These are phyloP conservation scores for Heliconius cydno DNA, from an alignment of 2,888 invertebrate species.

Conservation along the genomic window DNA sequence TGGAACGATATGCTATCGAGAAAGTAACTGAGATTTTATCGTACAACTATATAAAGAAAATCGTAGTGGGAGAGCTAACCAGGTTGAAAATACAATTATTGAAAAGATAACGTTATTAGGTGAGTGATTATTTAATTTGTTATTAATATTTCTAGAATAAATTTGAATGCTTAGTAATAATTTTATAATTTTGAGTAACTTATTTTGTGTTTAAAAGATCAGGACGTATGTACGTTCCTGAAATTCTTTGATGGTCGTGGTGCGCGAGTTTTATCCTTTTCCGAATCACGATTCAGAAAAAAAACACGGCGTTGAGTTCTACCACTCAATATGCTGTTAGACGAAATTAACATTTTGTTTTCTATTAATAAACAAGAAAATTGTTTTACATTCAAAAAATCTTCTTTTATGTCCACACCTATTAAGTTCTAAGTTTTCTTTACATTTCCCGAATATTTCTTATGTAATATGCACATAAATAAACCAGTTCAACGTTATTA, in stretches of 20 bases:
- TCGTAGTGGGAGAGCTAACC: slow-evolving; percentile 52
- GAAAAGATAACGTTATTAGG: slow-evolving; percentile 16
- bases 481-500: not conserved
- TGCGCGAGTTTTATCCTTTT: no score
- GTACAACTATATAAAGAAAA: slow-evolving; percentile 56
- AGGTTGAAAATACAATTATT: slow-evolving; percentile 15
- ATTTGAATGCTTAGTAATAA: not conserved
- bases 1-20: slow-evolving; percentile 48
- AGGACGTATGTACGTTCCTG: no score
- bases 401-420: no score
- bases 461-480: not conserved
- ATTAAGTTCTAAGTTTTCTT: no score
- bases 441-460: not conserved
- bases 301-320: no score
- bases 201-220: no score
- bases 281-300: no score
- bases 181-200: not conserved
- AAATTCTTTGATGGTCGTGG: no score
- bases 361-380: no score
- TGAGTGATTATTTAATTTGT: slow-evolving; percentile 13
- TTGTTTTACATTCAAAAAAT: no score
- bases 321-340: no score
- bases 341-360: no score
- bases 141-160: not conserved
- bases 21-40: slow-evolving; percentile 56